Conservation (phyloP, 2,888 invertebrate species). For the Macaria liturata region DNA sequence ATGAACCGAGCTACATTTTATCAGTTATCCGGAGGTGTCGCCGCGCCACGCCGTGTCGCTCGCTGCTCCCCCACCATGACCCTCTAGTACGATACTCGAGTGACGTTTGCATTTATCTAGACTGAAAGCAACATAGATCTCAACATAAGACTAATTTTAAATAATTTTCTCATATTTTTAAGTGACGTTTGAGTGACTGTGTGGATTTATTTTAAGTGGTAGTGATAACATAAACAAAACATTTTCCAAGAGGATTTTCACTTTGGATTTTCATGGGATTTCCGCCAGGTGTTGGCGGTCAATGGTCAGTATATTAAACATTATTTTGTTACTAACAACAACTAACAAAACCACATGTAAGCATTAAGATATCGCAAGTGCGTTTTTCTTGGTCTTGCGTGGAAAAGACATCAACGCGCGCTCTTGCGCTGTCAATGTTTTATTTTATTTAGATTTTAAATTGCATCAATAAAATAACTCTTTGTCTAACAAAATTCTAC, state of each 20-base stretch:
- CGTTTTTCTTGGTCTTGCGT: constrained; percentile 33
- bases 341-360: constrained; percentile 11
- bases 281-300: constrained; percentile 52
- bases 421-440: constrained; percentile 21
- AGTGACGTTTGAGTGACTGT: constrained; percentile 73
- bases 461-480: no score
- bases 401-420: constrained; percentile 80
- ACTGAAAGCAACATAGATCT: constrained; percentile 82
- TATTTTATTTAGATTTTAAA: constrained; percentile 4
- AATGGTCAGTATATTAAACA: constrained; percentile 59
- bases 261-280: constrained; percentile 59
- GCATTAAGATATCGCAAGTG: not conserved
- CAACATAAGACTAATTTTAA: constrained; percentile 79
- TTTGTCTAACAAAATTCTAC: no score
- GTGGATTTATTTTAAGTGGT: constrained; percentile 74
- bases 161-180: constrained; percentile 58
- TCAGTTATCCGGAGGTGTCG: constrained; percentile 79
- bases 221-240: constrained; percentile 60
- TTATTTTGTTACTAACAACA: constrained; percentile 22
- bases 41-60: constrained; percentile 69
- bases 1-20: constrained; percentile 77
- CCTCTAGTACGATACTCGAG: constrained; percentile 60
- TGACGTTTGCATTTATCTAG: constrained; percentile 71
- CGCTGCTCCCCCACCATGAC: constrained; percentile 62
- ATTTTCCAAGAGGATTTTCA: constrained; percentile 60